phyloP scores from a whole-genome alignment of 1,140 invertebrate genomes.

The Monochamus saltuarius region DNA sequence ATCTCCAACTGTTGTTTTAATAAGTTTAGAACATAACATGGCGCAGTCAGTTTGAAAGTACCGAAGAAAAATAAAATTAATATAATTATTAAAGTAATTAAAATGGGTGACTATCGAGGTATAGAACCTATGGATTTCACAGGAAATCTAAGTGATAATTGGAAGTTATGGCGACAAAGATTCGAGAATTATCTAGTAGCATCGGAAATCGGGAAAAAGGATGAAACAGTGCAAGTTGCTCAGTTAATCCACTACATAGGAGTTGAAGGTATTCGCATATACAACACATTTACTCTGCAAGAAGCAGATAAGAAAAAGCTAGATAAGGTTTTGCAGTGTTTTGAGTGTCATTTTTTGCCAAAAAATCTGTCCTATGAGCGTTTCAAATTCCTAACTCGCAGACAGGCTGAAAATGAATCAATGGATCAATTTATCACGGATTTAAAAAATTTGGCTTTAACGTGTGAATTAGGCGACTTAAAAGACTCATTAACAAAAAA shows the following conservation, averaged over 20 bases:
- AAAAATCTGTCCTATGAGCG: no score
- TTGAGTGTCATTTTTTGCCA: no score
- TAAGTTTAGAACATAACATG: no score
- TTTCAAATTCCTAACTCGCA: conserved; percentile 1
- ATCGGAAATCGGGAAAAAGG: conserved; percentile 15
- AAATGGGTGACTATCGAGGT: background rate
- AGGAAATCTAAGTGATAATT: conserved; percentile 16
- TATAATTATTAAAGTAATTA: no score
- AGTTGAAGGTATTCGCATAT: no score
- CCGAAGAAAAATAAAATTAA: no score
- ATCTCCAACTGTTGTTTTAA: no score
- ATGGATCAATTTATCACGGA: conserved; percentile 26
- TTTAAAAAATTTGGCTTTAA: conserved; percentile 19
- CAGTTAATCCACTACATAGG: conserved; percentile 4
- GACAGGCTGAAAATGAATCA: conserved; percentile 9
- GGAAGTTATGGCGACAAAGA: conserved; percentile 9
- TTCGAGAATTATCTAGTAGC: conserved; percentile 22
- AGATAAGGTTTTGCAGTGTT: no score
- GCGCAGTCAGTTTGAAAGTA: no score
- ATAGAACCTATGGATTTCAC: no score
- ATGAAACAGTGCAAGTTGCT: conserved; percentile 11
- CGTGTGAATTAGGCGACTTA: conserved; percentile 25
- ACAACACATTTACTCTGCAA: background rate
- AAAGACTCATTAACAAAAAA: conserved; percentile 21
- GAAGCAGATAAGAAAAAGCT: background rate